Percentiles rank a stretch among this genome's conserved stretches.
phyloP scores from a whole-genome alignment of 2,797 vertebrate species.

The Steatocranus sp. region DNA sequence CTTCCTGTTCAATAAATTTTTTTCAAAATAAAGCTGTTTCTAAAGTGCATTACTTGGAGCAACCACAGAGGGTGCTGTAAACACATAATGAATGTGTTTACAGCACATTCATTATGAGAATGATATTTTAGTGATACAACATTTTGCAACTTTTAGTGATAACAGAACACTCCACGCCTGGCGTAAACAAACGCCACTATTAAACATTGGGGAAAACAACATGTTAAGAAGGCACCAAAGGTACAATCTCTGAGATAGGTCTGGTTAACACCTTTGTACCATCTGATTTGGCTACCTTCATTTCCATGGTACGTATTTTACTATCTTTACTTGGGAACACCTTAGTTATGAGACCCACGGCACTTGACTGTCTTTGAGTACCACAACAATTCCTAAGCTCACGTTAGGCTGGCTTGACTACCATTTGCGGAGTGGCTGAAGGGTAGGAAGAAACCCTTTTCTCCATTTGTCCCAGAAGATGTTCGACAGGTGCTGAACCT shows the following conservation, averaged over 20 bases:
- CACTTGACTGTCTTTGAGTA: background rate
- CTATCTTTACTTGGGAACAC: background rate
- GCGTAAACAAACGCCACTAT: no score
- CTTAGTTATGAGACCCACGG: background rate
- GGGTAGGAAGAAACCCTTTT: no score
- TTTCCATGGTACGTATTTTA: no score
- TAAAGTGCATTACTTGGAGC: background rate
- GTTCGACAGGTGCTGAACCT: no score
- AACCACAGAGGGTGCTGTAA: background rate
- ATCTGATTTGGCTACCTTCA: no score
- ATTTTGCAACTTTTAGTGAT: no score
- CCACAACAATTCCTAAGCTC: background rate
- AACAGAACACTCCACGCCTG: background rate
- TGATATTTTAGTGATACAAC: background rate
- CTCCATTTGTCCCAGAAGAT: no score
- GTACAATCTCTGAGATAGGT: no score
- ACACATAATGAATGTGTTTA: background rate
- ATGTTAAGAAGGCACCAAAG: no score
- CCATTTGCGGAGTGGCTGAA: background rate
- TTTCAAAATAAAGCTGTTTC: background rate
- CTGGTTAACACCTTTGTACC: no score
- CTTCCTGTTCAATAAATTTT: background rate
- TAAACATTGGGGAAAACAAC: no score
- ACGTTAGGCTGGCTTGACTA: background rate
- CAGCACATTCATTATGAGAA: background rate